Evolutionary conservation across 2,113 vertebrate species (phyloP).

Genomic region (Carettochelys insculpta): DNA sequence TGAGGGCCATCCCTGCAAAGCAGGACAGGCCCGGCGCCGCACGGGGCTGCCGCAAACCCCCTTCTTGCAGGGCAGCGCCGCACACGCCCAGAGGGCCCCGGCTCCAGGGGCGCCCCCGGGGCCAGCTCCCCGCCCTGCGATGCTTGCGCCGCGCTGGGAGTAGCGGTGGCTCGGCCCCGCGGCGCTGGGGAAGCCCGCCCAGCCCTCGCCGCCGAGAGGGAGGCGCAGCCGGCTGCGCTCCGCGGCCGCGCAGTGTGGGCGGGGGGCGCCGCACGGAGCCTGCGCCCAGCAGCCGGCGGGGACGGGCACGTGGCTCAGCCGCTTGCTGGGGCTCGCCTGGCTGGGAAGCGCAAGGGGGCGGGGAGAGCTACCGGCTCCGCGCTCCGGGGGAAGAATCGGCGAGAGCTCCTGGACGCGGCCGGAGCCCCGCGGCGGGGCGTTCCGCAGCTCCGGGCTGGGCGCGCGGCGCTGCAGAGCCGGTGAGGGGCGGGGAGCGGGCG

Average conservation of each 20-base stretch:
- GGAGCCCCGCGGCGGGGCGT: background rate
- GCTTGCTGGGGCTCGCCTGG: background rate
- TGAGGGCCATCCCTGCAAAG: too few species aligned
- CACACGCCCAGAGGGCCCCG: too few species aligned
- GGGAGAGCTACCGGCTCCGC: too few species aligned
- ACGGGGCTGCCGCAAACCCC: background rate
- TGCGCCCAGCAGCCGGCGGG: background rate
- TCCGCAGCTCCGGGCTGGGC: background rate
- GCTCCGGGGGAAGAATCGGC: too few species aligned
- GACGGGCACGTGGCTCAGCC: background rate
- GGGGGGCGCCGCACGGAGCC: background rate
- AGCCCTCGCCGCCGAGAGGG: background rate
- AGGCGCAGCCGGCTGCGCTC: background rate
- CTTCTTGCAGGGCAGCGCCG: too few species aligned
- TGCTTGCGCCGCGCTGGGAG: too few species aligned
- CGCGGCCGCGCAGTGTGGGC: background rate
- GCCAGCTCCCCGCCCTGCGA: background rate
- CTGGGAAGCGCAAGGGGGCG: too few species aligned
- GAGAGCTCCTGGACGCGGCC: too few species aligned
- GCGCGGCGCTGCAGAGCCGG: background rate
- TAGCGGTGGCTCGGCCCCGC: background rate
- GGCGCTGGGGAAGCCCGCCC: background rate
- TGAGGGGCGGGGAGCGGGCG: background rate
- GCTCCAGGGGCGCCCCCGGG: too few species aligned
- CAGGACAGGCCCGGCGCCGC: too few species aligned